A percentile compares a stretch with the other conserved stretches of the same genome.
These are phyloP conservation scores for Limanda limanda DNA, from an alignment of 2,113 vertebrate species.

Conservation along the genomic window DNA sequence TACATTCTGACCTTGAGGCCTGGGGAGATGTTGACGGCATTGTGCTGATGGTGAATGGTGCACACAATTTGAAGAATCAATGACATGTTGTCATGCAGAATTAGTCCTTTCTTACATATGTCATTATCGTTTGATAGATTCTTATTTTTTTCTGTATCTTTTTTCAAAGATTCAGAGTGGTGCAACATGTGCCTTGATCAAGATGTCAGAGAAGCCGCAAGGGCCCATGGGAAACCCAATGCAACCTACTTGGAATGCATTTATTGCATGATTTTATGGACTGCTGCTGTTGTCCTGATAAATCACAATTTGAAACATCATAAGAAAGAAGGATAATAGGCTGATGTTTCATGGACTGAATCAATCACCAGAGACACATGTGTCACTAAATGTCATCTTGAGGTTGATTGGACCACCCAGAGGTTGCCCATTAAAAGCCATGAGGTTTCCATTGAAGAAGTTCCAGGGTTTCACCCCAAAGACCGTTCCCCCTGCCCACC, in stretches of 20 bases:
- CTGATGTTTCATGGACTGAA: slow-evolving; percentile 50
- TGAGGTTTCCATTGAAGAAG: slow-evolving; percentile 75
- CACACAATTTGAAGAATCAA: neutral
- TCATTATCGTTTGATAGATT: slow-evolving; percentile 12
- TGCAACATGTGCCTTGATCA: slow-evolving; percentile 18
- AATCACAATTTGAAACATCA: slow-evolving; percentile 50
- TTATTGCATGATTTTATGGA: slow-evolving; percentile 42
- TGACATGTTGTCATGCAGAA: slow-evolving; percentile 32
- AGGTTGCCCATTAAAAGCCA: slow-evolving; percentile 66
- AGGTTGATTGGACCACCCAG: slow-evolving; percentile 78
- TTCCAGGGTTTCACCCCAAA: slow-evolving; percentile 64
- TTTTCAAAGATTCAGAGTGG: neutral
- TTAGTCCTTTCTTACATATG: slow-evolving; percentile 9
- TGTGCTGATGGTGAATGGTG: slow-evolving; percentile 20
- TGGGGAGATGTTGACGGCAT: slow-evolving; percentile 8
- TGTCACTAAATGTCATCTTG: slow-evolving; percentile 73
- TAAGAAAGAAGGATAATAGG: slow-evolving; percentile 27
- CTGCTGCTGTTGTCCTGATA: slow-evolving; percentile 34
- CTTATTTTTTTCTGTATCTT: slow-evolving; percentile 12
- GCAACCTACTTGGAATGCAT: slow-evolving; percentile 51
- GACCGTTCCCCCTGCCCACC: slow-evolving; percentile 45
- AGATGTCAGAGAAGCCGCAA: slow-evolving; percentile 49
- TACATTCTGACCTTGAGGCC: slow-evolving; percentile 62
- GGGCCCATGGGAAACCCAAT: slow-evolving; percentile 29
- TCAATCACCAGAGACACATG: slow-evolving; percentile 61